phyloP scores from a whole-genome alignment of 2,113 vertebrate species.

The Picathartes gymnocephalus region DNA sequence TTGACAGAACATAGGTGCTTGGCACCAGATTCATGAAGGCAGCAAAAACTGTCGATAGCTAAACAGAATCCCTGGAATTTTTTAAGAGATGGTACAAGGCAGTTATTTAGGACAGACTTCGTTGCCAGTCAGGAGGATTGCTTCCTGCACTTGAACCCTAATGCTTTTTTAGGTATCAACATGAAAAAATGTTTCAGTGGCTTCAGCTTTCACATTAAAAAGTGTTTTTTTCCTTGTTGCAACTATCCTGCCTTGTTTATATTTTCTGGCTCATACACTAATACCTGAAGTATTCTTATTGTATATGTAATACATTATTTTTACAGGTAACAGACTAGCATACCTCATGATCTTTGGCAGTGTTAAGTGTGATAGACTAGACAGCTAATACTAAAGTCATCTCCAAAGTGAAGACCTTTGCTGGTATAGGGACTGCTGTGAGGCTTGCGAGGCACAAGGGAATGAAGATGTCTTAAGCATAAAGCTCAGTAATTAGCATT shows the following conservation, averaged over 20 bases:
- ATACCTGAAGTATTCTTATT: neutral
- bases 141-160: neutral
- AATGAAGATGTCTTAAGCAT: neutral
- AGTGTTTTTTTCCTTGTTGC: neutral
- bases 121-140: neutral
- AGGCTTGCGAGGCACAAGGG: neutral
- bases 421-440: neutral
- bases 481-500: neutral
- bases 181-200: neutral
- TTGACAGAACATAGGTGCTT: neutral
- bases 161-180: neutral
- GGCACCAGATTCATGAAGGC: neutral
- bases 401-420: neutral
- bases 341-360: constrained; percentile 24
- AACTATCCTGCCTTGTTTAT: constrained; percentile 1
- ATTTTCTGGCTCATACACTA: constrained; percentile 53
- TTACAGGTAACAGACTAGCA: neutral
- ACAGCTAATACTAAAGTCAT: neutral
- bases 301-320: constrained; percentile 14
- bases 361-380: neutral
- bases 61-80: neutral
- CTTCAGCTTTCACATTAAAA: neutral
- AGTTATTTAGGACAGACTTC: neutral
- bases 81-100: neutral
- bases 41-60: neutral